A percentile compares a stretch with the other conserved stretches of the same genome.
Evolutionary conservation across 2,888 invertebrate species (phyloP).

Genomic region (Venustoraphidia nigricollis): DNA sequence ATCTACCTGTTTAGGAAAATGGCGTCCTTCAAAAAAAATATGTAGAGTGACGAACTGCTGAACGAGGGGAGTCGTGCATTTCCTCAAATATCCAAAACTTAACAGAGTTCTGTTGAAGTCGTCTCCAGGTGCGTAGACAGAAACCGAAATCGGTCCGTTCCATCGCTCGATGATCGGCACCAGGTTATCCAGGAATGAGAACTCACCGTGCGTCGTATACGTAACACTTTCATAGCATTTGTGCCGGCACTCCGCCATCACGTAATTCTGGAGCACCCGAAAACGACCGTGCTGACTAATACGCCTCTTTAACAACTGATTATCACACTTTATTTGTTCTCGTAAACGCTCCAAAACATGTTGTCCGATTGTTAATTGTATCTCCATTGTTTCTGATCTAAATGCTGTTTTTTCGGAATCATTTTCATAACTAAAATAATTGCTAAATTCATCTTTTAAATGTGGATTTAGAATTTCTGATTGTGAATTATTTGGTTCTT

Average conservation of each 20-base stretch:
- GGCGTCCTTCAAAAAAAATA: slow-evolving; percentile 40
- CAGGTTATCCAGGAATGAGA: slow-evolving; percentile 47
- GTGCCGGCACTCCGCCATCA: slow-evolving; percentile 28
- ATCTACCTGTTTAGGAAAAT: slow-evolving; percentile 35
- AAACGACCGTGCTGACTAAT: slow-evolving; percentile 17
- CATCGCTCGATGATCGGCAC: slow-evolving; percentile 39
- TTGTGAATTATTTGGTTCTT: too few relatives aligned
- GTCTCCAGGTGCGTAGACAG: slow-evolving; percentile 44
- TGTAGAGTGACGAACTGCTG: slow-evolving; percentile 46
- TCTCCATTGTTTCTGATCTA: too few relatives aligned
- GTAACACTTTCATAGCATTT: slow-evolving; percentile 45
- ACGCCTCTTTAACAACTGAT: too few relatives aligned
- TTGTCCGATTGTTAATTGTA: too few relatives aligned
- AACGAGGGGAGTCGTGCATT: slow-evolving; percentile 36
- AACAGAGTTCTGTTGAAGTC: slow-evolving; percentile 40
- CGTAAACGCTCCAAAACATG: too few relatives aligned
- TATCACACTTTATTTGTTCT: too few relatives aligned
- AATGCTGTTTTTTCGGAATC: too few relatives aligned
- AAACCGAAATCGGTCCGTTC: slow-evolving; percentile 48
- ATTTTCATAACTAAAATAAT: too few relatives aligned
- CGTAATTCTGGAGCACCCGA: slow-evolving; percentile 46
- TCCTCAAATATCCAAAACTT: slow-evolving; percentile 39
- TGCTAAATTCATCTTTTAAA: too few relatives aligned
- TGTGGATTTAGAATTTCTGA: too few relatives aligned
- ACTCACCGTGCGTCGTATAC: slow-evolving; percentile 52